Evolutionary conservation across 2,888 invertebrate species (phyloP).

Genomic region (Ferrisia virgata): DNA sequence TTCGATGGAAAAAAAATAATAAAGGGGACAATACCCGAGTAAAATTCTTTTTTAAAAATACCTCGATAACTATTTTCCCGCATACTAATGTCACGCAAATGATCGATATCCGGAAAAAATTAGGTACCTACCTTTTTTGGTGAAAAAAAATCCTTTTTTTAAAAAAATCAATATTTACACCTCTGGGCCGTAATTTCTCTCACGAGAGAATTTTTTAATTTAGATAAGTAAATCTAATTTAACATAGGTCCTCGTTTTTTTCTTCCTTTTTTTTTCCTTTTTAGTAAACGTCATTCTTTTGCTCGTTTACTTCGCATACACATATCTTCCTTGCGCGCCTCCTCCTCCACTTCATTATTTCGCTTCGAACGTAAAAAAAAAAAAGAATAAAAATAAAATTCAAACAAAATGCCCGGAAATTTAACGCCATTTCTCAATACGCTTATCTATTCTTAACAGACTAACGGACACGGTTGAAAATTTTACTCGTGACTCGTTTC

Average conservation of each 20-base stretch:
- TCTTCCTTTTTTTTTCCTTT: too few relatives aligned
- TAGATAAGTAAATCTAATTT: neutral
- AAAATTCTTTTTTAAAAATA: neutral
- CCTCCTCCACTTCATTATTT: neutral
- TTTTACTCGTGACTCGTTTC: neutral
- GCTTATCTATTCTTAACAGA: slow-evolving; percentile 19
- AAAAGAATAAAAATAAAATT: neutral
- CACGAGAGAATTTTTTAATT: neutral
- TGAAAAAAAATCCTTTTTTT: neutral
- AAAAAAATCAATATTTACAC: neutral
- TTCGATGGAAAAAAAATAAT: neutral
- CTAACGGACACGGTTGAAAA: slow-evolving; percentile 6
- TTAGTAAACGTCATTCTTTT: neutral
- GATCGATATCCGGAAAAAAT: neutral
- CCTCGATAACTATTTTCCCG: neutral
- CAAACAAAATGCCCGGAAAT: slow-evolving; percentile 12
- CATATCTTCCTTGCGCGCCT: too few relatives aligned
- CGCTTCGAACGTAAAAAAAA: neutral
- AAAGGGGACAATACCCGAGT: neutral
- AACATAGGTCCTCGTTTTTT: neutral
- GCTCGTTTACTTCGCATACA: neutral
- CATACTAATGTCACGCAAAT: neutral
- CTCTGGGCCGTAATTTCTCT: neutral
- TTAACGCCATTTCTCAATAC: slow-evolving; percentile 11
- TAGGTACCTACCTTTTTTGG: neutral